Evolutionary conservation across 2,888 invertebrate genomes (phyloP).

Genomic region (Epistrophe eligans): DNA sequence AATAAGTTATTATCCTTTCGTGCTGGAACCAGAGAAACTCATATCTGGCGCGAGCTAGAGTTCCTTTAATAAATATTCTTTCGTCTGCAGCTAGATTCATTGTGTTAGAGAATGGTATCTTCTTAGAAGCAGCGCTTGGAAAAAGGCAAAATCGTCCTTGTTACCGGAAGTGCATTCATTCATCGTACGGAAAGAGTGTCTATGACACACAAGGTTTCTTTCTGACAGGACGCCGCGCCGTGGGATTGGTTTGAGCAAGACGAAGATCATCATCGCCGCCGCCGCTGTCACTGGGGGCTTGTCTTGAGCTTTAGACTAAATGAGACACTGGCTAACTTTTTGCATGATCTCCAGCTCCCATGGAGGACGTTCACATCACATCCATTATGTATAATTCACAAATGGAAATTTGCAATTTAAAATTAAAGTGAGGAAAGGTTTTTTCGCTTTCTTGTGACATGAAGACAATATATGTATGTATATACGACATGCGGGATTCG

Average conservation of each 20-base stretch:
- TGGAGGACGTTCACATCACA: slow-evolving; percentile 66
- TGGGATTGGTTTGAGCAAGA: slow-evolving; percentile 9
- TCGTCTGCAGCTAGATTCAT: slow-evolving; percentile 63
- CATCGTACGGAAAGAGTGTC: slow-evolving; percentile 55
- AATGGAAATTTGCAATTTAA: slow-evolving; percentile 73
- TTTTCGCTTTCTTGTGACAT: background rate
- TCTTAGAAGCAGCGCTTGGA: slow-evolving; percentile 39
- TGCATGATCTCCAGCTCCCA: background rate
- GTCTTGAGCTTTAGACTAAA: slow-evolving; percentile 19
- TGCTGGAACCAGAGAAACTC: slow-evolving; percentile 31
- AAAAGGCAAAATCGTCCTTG: slow-evolving; percentile 23
- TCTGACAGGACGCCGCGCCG: slow-evolving; percentile 1
- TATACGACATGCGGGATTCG: slow-evolving; percentile 32
- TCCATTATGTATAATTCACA: slow-evolving; percentile 69
- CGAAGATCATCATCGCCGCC: slow-evolving; percentile 49
- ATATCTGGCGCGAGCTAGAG: slow-evolving; percentile 44
- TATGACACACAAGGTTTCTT: slow-evolving; percentile 64
- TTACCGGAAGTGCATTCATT: slow-evolving; percentile 69
- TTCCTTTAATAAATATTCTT: slow-evolving; percentile 66
- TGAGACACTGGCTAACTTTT: background rate
- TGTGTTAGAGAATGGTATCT: slow-evolving; percentile 47
- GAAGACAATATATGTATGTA: slow-evolving; percentile 10
- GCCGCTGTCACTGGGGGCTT: slow-evolving; percentile 11
- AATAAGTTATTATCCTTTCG: slow-evolving; percentile 73
- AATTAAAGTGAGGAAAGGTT: slow-evolving; percentile 62